Evolutionary conservation across 1,140 invertebrate genomes (phyloP).

Genomic region (Rhagoletis zephyria): DNA sequence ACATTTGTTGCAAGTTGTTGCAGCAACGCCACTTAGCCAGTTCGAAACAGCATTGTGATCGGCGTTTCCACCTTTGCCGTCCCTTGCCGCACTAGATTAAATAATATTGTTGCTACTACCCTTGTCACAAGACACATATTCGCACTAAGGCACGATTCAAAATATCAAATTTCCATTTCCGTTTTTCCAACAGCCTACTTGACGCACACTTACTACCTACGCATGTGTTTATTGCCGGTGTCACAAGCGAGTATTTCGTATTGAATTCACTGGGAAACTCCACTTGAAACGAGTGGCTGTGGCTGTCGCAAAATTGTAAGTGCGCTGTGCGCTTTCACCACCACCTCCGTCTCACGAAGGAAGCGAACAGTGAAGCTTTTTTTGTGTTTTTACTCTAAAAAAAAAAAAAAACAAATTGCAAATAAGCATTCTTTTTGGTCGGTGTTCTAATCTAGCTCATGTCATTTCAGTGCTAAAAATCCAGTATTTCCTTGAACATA

Average conservation of each 20-base stretch:
- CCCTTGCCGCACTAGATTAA: neutral
- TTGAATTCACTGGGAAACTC: slow-evolving; percentile 38
- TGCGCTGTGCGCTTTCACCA: neutral
- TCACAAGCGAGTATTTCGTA: slow-evolving; percentile 1
- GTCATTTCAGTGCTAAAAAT: too few relatives aligned
- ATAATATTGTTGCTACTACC: slow-evolving; percentile 6
- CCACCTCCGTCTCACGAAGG: neutral
- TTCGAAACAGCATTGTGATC: slow-evolving; percentile 22
- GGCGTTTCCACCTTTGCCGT: neutral
- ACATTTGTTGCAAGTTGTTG: slow-evolving; percentile 12
- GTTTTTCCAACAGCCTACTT: slow-evolving; percentile 57
- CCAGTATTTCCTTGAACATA: too few relatives aligned
- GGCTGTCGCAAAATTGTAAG: neutral
- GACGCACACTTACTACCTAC: neutral
- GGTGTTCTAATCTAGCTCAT: too few relatives aligned
- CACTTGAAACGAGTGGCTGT: slow-evolving; percentile 25
- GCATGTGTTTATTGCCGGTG: slow-evolving; percentile 41
- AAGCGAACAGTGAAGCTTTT: too few relatives aligned
- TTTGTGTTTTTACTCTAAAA: too few relatives aligned
- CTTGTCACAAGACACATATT: slow-evolving; percentile 22
- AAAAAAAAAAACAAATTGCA: too few relatives aligned
- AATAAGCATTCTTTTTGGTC: too few relatives aligned
- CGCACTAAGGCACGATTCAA: slow-evolving; percentile 68
- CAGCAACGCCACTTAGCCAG: slow-evolving; percentile 23
- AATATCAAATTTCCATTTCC: slow-evolving; percentile 73